Evolutionary conservation across 2,113 vertebrate species (phyloP), one percentile per base, ranked within the genome.

Genomic region (Bubo bubo): DNA sequence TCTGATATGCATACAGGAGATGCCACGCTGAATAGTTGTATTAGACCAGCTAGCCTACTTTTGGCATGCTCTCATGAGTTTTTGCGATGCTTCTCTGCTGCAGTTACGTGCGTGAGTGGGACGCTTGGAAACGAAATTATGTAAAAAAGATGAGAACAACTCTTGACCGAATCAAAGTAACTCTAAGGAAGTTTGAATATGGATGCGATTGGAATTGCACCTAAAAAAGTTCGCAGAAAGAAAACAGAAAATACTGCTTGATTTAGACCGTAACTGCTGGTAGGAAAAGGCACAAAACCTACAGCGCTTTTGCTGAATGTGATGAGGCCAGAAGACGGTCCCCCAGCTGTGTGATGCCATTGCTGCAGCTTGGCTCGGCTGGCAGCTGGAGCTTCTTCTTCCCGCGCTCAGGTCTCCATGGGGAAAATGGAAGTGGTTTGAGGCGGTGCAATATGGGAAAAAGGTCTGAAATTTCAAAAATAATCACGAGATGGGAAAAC

Each of bases 231-330:
- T 9, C 4, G 5, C n/a, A 37, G 66, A 30, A 56, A 41, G 80
- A 6, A 6, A 17, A 13, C 2, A 27, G 73, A 49, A 43, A 84
- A 53, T 27, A 20, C 15, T 2, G 3, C 17, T 9, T 45, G 47
- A 43, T 59, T 23, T 63, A 64, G 79, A 67, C 26, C 30, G 52
- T 34, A 67, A 45, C 13, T 26, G 52, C 60, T 60, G 60, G 26
- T 19, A 26, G 73, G 70, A 32, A 77, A 52, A 71, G 0, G 14
- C 28, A 34, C 22, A 45, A 18, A 59, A 23, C 9, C 73, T 60
- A 1, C 13, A 18, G 45, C 0, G 14, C 16, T 56, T 32, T 4
- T 9, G 62, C 8, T 27, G 73, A 8, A 3, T 0, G 37, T 1
- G 63, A 7, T 0, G 21, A 28, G 67, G 55, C 27, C 4, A 2